Base-by-base conservation (phyloP, 2,797 vertebrate genomes). In the Enteromius fasciolatus region DNA sequence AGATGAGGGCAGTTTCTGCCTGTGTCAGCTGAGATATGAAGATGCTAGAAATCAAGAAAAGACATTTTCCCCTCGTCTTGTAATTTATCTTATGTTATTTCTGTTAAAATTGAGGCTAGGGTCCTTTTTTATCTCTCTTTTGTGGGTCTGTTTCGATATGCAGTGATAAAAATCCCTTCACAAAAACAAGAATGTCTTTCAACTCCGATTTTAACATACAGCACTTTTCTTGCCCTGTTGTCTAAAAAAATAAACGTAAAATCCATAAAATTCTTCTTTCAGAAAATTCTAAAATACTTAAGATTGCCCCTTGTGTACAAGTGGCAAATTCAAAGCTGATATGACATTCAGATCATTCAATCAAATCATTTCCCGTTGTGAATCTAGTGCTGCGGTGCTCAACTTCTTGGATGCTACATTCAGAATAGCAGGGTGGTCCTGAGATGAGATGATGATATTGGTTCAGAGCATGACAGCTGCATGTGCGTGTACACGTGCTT, bases 261-360 rank as follows among this genome's bases (percentile, higher is more conserved):
- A 75, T 74, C 48, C n/a, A 41, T 44, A 68, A 76, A 82, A 82
- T 46, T 44, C 48, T 44, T 12, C 8, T 52, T 48, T 10, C 17
- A 57, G 20, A 18, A n/a, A 64, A 81, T 74, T 25, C 54, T 59
- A 76, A 76, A 75, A 82, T 82, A 20, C 5, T 80, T 80, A 33
- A 70, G 66, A 70, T 70, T 80, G 23, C 67, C 23, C 4, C 36
- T 46, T 23, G 54, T 48, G 39, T 20, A 33, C n/a, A 39, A 73
- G 28, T 4, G 18, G 3, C n/a, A 70, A 81, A 81, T 50, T 17
- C 17, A 41, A 80, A 54, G 67, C 11, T 80, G 52, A 70, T 33
- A 17, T 44, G n/a, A 28, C 33, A 69, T 79, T 68, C 9, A 54
- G 31, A 80, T 46, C 20, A 73, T 80, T 59, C 25, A 72, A 25